Conservation (phyloP, 64 coral and sea anemone species). For the Montipora capricornis region DNA sequence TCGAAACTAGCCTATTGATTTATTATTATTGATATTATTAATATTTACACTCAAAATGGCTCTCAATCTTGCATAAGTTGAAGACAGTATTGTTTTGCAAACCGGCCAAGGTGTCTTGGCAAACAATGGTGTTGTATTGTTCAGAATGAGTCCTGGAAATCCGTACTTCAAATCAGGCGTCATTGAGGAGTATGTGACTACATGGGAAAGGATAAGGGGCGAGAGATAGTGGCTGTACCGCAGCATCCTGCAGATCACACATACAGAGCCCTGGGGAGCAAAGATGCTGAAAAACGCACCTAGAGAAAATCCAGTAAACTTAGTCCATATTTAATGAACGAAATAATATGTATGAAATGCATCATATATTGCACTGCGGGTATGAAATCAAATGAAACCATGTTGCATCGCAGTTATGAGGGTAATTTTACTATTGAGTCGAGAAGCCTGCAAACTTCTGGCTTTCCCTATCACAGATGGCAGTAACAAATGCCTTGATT, state of each 20-base stretch:
- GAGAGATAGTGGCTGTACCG: conserved; percentile 44
- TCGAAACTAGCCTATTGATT: too few relatives aligned
- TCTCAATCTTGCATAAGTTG: conserved; percentile 29
- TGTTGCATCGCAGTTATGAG: too few relatives aligned
- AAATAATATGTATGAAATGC: too few relatives aligned
- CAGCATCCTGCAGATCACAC: conserved; percentile 77
- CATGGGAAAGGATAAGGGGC: conserved; percentile 51
- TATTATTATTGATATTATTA: too few relatives aligned
- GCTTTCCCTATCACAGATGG: too few relatives aligned
- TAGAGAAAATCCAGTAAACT: conserved; percentile 68
- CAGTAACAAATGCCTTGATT: too few relatives aligned
- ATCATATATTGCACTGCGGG: conserved; percentile 27
- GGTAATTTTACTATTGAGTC: too few relatives aligned
- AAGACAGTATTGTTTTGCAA: conserved; percentile 32
- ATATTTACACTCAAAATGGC: background rate
- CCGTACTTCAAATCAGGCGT: conserved; percentile 61
- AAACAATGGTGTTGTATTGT: conserved; percentile 65
- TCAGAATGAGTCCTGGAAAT: conserved; percentile 80
- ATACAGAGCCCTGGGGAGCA: conserved; percentile 69
- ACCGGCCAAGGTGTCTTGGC: conserved; percentile 55
- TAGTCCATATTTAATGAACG: background rate
- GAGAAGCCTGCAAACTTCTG: too few relatives aligned
- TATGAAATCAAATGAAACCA: background rate
- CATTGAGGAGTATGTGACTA: conserved; percentile 69
- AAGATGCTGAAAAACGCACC: conserved; percentile 70